Conservation (phyloP, 2,113 vertebrate species). For the Gavialis gangeticus region DNA sequence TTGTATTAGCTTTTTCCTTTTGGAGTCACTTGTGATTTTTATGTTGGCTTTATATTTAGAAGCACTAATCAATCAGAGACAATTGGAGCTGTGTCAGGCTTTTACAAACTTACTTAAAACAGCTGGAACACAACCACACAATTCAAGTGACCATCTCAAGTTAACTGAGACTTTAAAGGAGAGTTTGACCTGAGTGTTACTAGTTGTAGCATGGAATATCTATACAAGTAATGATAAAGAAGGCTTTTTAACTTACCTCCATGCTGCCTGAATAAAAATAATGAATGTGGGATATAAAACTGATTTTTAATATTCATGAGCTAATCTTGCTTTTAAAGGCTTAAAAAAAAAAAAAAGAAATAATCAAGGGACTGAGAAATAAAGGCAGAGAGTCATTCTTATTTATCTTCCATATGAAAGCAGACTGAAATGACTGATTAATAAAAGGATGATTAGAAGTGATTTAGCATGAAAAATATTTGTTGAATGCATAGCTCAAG, state of each 20-base stretch:
- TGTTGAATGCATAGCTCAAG: background rate
- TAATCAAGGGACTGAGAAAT: background rate
- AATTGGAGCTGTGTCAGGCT: background rate
- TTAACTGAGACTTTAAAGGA: conserved; percentile 26
- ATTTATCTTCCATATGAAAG: background rate
- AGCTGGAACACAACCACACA: background rate
- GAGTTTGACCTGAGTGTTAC: background rate
- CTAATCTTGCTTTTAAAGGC: background rate
- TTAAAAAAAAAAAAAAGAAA: background rate
- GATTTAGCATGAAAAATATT: background rate
- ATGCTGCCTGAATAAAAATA: background rate
- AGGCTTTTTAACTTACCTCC: background rate
- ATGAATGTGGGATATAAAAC: background rate
- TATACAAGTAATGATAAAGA: background rate
- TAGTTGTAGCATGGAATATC: background rate
- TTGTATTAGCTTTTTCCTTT: conserved; percentile 13
- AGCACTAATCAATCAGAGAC: background rate
- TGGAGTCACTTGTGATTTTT: background rate
- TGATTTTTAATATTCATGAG: background rate
- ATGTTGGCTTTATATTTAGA: background rate
- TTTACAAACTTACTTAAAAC: background rate
- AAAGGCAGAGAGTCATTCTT: background rate
- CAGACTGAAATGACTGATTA: background rate
- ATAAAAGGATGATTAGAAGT: background rate
- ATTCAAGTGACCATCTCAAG: background rate